Evolutionary conservation across 2,113 vertebrate genomes (phyloP), one percentile per base, ranked within the genome.

Genomic region (Diadophis punctatus): DNA sequence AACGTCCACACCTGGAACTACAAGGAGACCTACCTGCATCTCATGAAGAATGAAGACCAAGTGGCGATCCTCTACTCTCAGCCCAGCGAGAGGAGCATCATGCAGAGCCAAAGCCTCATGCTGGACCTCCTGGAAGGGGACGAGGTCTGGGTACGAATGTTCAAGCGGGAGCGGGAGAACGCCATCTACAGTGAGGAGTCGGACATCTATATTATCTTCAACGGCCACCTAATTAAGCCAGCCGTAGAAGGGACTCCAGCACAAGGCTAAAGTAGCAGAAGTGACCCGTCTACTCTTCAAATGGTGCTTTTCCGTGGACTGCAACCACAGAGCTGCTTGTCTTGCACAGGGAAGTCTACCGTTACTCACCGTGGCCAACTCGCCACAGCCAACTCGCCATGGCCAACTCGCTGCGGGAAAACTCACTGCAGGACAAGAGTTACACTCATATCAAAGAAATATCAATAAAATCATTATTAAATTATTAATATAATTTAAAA

Each of bases 101-200:
- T 98, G 98, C 98, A 99, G 97, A 98, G 98, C 90, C 98, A 99
- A 95, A 99, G 98, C 86, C 97, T 98, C 55, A 98, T 98, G 98
- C 93, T 98, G 93, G 93, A 97, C 0, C 97, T 99, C 91, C 97
- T 95, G 8, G 96, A 97, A 0, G 97, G 97, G 0, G 98, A 99
- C 0, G 96, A 99, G 94, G 98, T 98, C 34, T 99, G 98, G 98
- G 96, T 98, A 46, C 94, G 98, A 10, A 98, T 98, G 94, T 99
- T 98, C 96, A 98, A 98, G 94, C 91, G 98, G 0, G 97, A 99
- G 94, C 20, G 97, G 16, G 98, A 99, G 93, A 99, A 98, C 0
- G 98, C 98, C 86, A 92, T 99, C 49, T 98, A 98, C 25, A 98
- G 98, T 0, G 98, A 99, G n/a, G 97, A 97, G 30, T 97, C 98